phyloP scores from a whole-genome alignment of 1,140 invertebrate genomes.

The Micrasema minimum region DNA sequence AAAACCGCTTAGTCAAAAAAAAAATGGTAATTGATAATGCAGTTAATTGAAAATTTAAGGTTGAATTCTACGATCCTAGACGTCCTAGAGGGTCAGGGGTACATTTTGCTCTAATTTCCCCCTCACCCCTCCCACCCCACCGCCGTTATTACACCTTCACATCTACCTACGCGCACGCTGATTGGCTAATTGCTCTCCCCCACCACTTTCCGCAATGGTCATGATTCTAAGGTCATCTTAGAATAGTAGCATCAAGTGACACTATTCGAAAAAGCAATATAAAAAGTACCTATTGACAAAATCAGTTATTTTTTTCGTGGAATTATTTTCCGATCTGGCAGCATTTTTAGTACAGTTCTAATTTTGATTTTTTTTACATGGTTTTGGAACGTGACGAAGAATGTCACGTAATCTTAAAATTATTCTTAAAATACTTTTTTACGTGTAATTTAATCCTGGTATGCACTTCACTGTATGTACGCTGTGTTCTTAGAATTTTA shows the following conservation, averaged over 20 bases:
- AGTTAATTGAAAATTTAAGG: too few species aligned
- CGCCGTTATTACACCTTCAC: too few species aligned
- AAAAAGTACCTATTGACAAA: background rate
- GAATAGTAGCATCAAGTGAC: background rate
- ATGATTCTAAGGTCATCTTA: slow-evolving; percentile 21
- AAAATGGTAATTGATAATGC: too few species aligned
- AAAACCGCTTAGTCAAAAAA: too few species aligned
- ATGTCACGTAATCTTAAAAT: background rate
- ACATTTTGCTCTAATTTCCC: too few species aligned
- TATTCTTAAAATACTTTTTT: background rate
- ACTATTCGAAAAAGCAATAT: too few species aligned
- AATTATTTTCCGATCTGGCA: background rate
- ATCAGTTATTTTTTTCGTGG: background rate
- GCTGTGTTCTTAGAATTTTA: background rate
- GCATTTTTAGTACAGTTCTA: background rate
- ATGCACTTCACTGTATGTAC: slow-evolving; percentile 1
- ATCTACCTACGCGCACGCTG: background rate
- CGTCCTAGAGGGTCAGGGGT: too few species aligned
- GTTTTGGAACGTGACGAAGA: background rate
- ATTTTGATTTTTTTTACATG: background rate
- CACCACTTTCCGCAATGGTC: slow-evolving; percentile 20
- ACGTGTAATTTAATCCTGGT: background rate
- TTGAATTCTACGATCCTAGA: too few species aligned
- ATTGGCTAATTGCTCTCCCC: slow-evolving; percentile 1
- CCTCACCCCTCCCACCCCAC: too few species aligned